Percentiles rank a stretch among this genome's conserved stretches.
Evolutionary conservation across 2,888 invertebrate species (phyloP).

Genomic region (Drosophila meridiana): DNA sequence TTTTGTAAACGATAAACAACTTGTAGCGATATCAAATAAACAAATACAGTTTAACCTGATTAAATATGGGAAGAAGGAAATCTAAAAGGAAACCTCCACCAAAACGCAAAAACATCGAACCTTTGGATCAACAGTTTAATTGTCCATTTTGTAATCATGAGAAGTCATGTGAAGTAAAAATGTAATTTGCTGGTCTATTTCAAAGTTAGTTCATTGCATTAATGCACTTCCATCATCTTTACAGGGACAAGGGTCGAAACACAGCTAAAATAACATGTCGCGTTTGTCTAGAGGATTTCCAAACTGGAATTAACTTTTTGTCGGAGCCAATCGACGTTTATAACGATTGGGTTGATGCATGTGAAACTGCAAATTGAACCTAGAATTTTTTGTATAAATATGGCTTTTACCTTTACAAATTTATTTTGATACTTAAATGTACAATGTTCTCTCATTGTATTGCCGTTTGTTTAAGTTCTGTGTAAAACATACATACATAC

Average conservation of each 20-base stretch:
- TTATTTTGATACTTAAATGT: constrained; percentile 6
- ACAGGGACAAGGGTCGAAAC: constrained; percentile 96
- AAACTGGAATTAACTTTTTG: constrained; percentile 97
- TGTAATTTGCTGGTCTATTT: constrained; percentile 88
- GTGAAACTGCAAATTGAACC: constrained; percentile 94
- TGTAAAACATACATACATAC: not conserved
- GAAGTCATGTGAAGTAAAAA: constrained; percentile 99
- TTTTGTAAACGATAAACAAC: not conserved
- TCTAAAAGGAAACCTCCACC: constrained; percentile 99
- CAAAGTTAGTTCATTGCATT: not conserved
- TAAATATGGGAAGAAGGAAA: constrained; percentile 96
- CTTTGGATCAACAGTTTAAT: constrained; percentile 97
- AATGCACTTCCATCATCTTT: not conserved
- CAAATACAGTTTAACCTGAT: too few relatives aligned
- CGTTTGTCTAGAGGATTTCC: constrained; percentile 98
- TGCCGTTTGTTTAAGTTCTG: not conserved
- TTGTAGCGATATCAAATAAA: not conserved
- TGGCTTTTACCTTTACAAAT: not conserved
- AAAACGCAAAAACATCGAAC: constrained; percentile 95
- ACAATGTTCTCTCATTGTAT: not conserved
- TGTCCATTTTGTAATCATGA: constrained; percentile 99
- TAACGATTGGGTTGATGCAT: constrained; percentile 99
- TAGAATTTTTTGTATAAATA: not conserved
- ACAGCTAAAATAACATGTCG: constrained; percentile 97
- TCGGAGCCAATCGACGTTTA: constrained; percentile 99